Base-by-base conservation (phyloP, 2,113 vertebrate genomes). In the Epinephelus cyanopodus region DNA sequence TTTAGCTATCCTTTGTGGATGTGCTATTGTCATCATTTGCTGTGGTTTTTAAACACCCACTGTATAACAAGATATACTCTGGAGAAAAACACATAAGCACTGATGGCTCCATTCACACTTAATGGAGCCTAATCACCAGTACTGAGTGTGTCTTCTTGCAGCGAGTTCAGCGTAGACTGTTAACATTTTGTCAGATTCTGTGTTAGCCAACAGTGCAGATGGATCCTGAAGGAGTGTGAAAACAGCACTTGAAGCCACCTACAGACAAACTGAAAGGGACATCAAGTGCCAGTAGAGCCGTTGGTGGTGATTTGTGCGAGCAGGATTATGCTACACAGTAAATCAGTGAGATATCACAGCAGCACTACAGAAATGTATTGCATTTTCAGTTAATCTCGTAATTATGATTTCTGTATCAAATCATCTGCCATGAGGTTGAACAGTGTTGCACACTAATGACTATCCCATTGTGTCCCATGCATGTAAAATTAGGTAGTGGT, bases 171-270 rank as follows among this genome's bases (percentile, higher is more conserved):
- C 57, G 5, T 23, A 12, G 45, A 71, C 62, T 47, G 15, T 52
- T 50, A 48, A 45, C 11, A 37, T 53, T 21, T 27, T 50, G 29
- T 61, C 62, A 33, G 21, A 74, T 29, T 70, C 3, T 71, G 19
- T 50, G 12, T 62, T 37, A 27, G 50, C 61, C 74, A 57, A 15
- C 48, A 23, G 60, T 29, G 63, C 82, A 83, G 80, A 85, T 76
- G 74, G 77, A 33, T 82, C 23, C 45, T 27, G 73, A 71, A 77
- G 52, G 25, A 82, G 70, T 74, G 63, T 47, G 48, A 79, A 62
- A 85, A 69, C 52, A 21, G 58, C 82, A 62, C 57, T 76, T 56
- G 19, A 63, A 85, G 56, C 72, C 63, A 29, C 42, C 64, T 37
- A 47, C 81, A 65, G 52, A 79, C 37, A 25, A 76, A 81, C 27